phyloP scores from a whole-genome alignment of 1,140 invertebrate species.

The Helicoverpa zea region DNA sequence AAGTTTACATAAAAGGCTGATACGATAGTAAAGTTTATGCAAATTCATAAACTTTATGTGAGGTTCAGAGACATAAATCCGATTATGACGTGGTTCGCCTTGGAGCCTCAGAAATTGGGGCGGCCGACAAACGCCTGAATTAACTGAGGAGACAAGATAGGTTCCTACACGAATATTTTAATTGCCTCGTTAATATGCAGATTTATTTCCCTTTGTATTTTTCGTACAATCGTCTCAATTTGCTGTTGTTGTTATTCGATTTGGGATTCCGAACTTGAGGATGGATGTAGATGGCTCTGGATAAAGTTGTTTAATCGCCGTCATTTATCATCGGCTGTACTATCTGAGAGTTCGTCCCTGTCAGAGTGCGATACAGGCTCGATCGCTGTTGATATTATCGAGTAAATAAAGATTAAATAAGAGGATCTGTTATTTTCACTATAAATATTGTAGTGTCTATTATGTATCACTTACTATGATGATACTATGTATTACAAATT shows the following conservation, averaged over 20 bases:
- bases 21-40: slow-evolving; percentile 60
- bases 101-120: slow-evolving; percentile 54
- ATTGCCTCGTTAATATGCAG: slow-evolving; percentile 51
- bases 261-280: not conserved
- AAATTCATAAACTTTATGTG: slow-evolving; percentile 66
- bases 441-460: too few relatives aligned
- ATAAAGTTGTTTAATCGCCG: too few relatives aligned
- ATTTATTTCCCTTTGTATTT: slow-evolving; percentile 43
- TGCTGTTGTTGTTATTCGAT: slow-evolving; percentile 30
- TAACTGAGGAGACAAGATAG: slow-evolving; percentile 36
- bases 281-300: not conserved
- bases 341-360: too few relatives aligned
- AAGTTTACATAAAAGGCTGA: slow-evolving; percentile 45
- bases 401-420: too few relatives aligned
- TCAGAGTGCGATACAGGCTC: too few relatives aligned
- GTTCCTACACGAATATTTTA: slow-evolving; percentile 48
- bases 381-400: too few relatives aligned
- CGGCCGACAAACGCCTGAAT: slow-evolving; percentile 47
- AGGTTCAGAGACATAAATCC: slow-evolving; percentile 58
- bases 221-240: slow-evolving; percentile 24
- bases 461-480: too few relatives aligned
- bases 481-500: too few relatives aligned
- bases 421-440: too few relatives aligned
- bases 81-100: slow-evolving; percentile 59
- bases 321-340: too few relatives aligned